Evolutionary conservation across 92 coral and sea anemone species (phyloP).

Genomic region (Phymanthus crucifer): DNA sequence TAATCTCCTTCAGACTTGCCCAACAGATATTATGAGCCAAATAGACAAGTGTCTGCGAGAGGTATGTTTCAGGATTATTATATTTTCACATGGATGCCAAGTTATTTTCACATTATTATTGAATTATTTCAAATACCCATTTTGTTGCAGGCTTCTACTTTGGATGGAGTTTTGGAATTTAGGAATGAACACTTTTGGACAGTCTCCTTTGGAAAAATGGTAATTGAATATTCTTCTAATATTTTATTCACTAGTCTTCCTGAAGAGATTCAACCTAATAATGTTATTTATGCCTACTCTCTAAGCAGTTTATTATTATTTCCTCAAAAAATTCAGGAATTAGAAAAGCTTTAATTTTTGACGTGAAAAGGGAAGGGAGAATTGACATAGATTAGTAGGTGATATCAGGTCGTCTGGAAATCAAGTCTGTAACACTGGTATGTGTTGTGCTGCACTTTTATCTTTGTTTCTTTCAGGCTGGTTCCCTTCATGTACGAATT

Average conservation of each 20-base stretch:
- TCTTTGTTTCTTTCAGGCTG: slow-evolving; percentile 57
- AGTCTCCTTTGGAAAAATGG: slow-evolving; percentile 94
- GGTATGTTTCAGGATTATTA: slow-evolving; percentile 44
- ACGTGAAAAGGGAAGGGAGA: no score
- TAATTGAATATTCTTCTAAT: slow-evolving; percentile 12
- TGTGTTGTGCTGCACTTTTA: no score
- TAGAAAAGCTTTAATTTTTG: no score
- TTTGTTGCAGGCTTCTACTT: slow-evolving; percentile 79
- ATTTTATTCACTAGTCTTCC: not conserved
- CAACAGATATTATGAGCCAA: slow-evolving; percentile 85
- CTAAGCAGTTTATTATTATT: no score
- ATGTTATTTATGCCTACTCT: no score
- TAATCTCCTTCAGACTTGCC: slow-evolving; percentile 74
- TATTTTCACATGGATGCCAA: not conserved
- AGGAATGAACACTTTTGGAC: slow-evolving; percentile 99
- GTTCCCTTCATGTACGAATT: slow-evolving; percentile 91
- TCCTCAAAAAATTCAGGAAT: no score
- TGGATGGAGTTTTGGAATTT: slow-evolving; percentile 98
- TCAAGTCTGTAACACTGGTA: no score
- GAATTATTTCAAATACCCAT: not conserved
- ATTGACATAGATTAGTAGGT: no score
- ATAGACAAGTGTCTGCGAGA: slow-evolving; percentile 97
- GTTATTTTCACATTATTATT: not conserved
- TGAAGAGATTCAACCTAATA: not conserved
- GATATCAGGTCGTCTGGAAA: no score